Percentiles rank a stretch among this genome's conserved stretches.
These are phyloP conservation scores for Alexandromys fortis DNA, from an alignment of 2,113 vertebrate species.

Conservation along the genomic window DNA sequence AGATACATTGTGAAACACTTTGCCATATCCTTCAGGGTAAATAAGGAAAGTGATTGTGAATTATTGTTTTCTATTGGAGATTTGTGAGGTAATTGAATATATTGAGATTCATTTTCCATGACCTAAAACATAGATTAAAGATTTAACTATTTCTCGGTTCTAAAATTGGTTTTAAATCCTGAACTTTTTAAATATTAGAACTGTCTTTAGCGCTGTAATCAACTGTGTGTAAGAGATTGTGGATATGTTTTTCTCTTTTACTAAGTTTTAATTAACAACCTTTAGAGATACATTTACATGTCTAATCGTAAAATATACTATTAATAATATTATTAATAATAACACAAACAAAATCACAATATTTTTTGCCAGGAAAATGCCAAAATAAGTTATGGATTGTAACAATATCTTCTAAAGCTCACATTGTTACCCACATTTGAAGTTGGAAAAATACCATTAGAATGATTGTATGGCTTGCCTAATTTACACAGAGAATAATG, in stretches of 20 bases:
- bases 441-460: neutral
- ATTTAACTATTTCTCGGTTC: neutral
- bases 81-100: neutral
- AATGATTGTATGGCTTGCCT: neutral
- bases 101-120: neutral
- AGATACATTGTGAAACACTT: neutral
- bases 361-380: neutral
- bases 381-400: neutral
- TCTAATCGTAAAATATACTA: neutral
- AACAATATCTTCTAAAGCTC: neutral
- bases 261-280: neutral
- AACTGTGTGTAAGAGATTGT: neutral
- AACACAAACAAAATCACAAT: neutral
- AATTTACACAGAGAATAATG: neutral
- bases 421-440: neutral
- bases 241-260: neutral
- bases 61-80: conserved; percentile 23
- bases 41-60: neutral
- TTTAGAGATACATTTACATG: neutral
- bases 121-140: conserved; percentile 7
- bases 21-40: neutral
- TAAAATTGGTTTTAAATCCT: neutral
- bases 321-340: neutral
- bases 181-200: conserved; percentile 38
- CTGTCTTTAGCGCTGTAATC: neutral